Percentiles rank a stretch among this genome's conserved stretches.
Evolutionary conservation across 1,140 invertebrate species (phyloP).

Genomic region (Panagrolaimus sp.): DNA sequence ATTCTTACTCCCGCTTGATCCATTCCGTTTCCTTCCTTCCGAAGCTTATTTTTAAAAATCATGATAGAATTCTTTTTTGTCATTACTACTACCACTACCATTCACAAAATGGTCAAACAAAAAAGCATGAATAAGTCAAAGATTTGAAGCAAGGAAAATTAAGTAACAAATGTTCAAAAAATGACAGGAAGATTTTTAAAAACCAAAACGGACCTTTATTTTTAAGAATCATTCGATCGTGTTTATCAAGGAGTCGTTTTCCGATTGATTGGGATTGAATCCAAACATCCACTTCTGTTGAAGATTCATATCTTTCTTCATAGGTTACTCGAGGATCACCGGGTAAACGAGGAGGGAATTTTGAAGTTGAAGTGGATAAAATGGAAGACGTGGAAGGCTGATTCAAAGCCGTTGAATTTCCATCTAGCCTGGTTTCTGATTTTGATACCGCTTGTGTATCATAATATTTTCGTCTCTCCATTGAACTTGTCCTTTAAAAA

Average conservation of each 20-base stretch:
- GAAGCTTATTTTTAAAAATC: too few relatives aligned
- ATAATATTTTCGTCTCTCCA: not conserved
- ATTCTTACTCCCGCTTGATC: too few relatives aligned
- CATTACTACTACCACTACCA: too few relatives aligned
- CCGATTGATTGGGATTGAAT: slow-evolving; percentile 11
- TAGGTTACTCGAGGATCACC: not conserved
- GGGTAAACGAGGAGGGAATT: not conserved
- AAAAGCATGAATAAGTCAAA: too few relatives aligned
- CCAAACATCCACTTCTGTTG: not conserved
- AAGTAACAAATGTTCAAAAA: too few relatives aligned
- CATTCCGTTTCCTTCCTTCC: too few relatives aligned
- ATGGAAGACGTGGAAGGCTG: not conserved
- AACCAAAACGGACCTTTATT: slow-evolving; percentile 18
- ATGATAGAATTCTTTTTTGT: too few relatives aligned
- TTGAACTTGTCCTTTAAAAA: not conserved
- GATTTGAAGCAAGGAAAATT: too few relatives aligned
- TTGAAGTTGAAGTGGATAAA: not conserved
- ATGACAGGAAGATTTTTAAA: too few relatives aligned
- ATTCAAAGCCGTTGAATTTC: not conserved
- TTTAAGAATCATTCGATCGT: slow-evolving; percentile 20
- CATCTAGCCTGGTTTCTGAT: slow-evolving; percentile 1
- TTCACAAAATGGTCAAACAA: too few relatives aligned
- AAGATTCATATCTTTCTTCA: slow-evolving; percentile 7
- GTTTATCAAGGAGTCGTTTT: slow-evolving; percentile 13
- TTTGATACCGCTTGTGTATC: slow-evolving; percentile 1